Evolutionary conservation across 2,797 vertebrate genomes (phyloP).

Genomic region (Gymnoscopelus microlampas): DNA sequence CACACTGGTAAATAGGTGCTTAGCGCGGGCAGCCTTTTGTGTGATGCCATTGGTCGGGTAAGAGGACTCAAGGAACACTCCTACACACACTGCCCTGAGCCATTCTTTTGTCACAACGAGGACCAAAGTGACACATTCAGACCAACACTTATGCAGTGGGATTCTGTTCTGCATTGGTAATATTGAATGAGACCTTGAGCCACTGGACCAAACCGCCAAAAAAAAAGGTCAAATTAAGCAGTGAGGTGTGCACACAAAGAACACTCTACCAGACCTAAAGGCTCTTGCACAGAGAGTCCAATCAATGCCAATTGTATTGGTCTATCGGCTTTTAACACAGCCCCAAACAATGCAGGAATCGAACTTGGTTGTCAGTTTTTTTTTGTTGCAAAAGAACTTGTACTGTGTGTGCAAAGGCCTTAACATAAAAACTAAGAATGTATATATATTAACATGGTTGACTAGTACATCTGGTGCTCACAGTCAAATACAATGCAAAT

Average conservation of each 20-base stretch:
- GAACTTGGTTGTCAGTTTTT: no score
- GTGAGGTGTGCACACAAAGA: conserved; percentile 27
- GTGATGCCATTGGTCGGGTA: conserved; percentile 33
- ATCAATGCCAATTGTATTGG: no score
- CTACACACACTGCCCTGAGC: neutral
- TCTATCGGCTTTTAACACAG: no score
- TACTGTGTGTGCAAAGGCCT: no score
- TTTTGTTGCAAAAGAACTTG: no score
- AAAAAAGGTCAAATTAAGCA: conserved; percentile 5
- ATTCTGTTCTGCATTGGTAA: neutral
- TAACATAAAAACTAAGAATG: no score
- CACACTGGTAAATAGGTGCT: conserved; percentile 18
- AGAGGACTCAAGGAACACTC: neutral
- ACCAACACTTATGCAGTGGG: neutral
- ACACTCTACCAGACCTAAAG: neutral
- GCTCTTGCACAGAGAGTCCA: neutral
- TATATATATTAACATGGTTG: no score
- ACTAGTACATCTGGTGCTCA: no score
- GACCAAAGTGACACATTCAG: neutral
- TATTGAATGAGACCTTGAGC: neutral
- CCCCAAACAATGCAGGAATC: no score
- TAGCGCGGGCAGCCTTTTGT: conserved; percentile 73
- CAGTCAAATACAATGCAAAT: no score
- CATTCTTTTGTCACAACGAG: neutral
- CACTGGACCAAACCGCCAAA: no score